phyloP scores from a whole-genome alignment of 2,888 invertebrate genomes.

The Drosophila seclusa region DNA sequence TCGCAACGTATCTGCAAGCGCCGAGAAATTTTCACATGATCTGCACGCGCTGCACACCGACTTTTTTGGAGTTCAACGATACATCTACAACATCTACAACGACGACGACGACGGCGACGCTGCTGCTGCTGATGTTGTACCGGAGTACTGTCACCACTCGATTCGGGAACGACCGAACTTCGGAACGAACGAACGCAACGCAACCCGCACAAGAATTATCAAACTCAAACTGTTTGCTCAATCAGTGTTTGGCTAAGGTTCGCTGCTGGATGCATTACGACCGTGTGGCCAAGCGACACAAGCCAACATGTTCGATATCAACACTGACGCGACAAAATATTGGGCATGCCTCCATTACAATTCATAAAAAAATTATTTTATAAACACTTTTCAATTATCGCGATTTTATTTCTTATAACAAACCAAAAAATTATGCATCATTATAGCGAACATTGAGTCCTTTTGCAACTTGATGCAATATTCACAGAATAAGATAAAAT shows the following conservation, averaged over 20 bases:
- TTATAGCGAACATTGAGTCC: not conserved
- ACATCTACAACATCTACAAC: slow-evolving; percentile 55
- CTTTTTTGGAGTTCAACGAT: slow-evolving; percentile 72
- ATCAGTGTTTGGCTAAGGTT: not conserved
- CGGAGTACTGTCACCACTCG: slow-evolving; percentile 14
- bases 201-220: slow-evolving; percentile 9
- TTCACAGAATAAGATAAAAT: not conserved
- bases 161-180: slow-evolving; percentile 6
- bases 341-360: slow-evolving; percentile 14
- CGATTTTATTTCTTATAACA: not conserved
- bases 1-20: slow-evolving; percentile 73
- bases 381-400: not conserved
- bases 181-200: slow-evolving; percentile 13
- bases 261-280: not conserved
- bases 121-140: slow-evolving; percentile 42
- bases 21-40: slow-evolving; percentile 74
- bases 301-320: slow-evolving; percentile 13
- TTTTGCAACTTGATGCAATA: not conserved
- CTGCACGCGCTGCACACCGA: slow-evolving; percentile 75
- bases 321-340: slow-evolving; percentile 44
- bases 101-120: slow-evolving; percentile 47
- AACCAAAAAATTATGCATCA: not conserved
- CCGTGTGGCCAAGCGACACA: not conserved
- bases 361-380: not conserved
- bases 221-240: slow-evolving; percentile 12